Base-by-base conservation (phyloP, 1,140 invertebrate genomes). In the Bombus superbus region DNA sequence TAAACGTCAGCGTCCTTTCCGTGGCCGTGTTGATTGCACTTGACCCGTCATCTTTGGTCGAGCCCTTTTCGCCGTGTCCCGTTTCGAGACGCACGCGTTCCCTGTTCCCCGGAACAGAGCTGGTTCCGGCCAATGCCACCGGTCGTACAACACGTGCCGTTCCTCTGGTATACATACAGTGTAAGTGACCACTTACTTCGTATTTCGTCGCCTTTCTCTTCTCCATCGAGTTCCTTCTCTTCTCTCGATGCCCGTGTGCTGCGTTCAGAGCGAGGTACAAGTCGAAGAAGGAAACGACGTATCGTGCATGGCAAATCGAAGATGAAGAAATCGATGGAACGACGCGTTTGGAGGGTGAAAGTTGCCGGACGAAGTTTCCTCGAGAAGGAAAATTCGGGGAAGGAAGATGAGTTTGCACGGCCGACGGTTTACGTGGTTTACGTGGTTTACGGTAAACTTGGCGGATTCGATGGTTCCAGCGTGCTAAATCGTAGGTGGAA, bases 101-200 rank as follows among this genome's bases (percentile, higher is more conserved):
- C 73, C 64, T 62, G 79, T 68, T 62, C 57, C 66, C 76, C 47
- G 42, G 75, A 76, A 80, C 76, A 62, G 64, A 88, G 74, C 86
- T 80, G 82, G 88, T 78, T 91, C 79, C 86, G 88, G 76, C 62
- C 90, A 91, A 91, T 89, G 89, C 64, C 89, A 92, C 73, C 77
- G 85, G 42, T 59, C 80, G 81, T 84, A 85, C 64, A 91, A 93
- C 92, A 93, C 92, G 92, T 93, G 92, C 91, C 92, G 91, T 91
- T 92, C 87, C 87, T 22, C 87, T 6, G 57, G 18, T 86, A n/a
- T 32, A 64, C 11, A 18, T 32, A 32, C 62, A 53, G 47, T 8
- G 47, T 53, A 53, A 53, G n/a, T 13, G n/a, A 10, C 2, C 64
- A 8, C 13, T 32, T 90, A 86, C 87, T 92, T 87, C 79, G 80